phyloP scores from a whole-genome alignment of 2,888 invertebrate species.

The Germaria angustata region DNA sequence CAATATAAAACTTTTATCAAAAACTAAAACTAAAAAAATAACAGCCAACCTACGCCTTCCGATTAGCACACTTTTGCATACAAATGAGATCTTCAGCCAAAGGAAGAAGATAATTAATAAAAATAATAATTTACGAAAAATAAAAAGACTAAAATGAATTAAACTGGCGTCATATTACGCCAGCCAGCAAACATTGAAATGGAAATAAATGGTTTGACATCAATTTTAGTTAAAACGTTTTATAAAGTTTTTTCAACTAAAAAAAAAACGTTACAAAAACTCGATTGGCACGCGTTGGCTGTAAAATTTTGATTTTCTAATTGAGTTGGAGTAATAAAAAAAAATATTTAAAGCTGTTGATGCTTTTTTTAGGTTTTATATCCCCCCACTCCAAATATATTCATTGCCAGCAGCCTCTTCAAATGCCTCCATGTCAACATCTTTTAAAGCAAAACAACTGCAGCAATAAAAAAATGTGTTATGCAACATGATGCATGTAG shows the following conservation, averaged over 20 bases:
- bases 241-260: background rate
- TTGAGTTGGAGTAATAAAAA: background rate
- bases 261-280: background rate
- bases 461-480: slow-evolving; percentile 11
- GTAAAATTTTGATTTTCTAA: slow-evolving; percentile 18
- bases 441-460: background rate
- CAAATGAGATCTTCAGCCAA: background rate
- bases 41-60: slow-evolving; percentile 50
- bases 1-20: no score
- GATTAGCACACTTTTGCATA: slow-evolving; percentile 53
- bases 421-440: slow-evolving; percentile 18
- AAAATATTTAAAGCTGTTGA: background rate
- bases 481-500: background rate
- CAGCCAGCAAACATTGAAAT: slow-evolving; percentile 10
- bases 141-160: background rate
- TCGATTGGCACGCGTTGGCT: slow-evolving; percentile 49
- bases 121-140: background rate
- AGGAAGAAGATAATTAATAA: no score
- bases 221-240: slow-evolving; percentile 44
- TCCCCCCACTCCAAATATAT: background rate
- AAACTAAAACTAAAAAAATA: background rate
- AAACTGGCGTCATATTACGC: slow-evolving; percentile 38
- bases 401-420: slow-evolving; percentile 2
- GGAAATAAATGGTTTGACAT: slow-evolving; percentile 51
- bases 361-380: no score